These are phyloP conservation scores for Lasiommata megera DNA, from an alignment of 2,888 invertebrate genomes.

Conservation along the genomic window DNA sequence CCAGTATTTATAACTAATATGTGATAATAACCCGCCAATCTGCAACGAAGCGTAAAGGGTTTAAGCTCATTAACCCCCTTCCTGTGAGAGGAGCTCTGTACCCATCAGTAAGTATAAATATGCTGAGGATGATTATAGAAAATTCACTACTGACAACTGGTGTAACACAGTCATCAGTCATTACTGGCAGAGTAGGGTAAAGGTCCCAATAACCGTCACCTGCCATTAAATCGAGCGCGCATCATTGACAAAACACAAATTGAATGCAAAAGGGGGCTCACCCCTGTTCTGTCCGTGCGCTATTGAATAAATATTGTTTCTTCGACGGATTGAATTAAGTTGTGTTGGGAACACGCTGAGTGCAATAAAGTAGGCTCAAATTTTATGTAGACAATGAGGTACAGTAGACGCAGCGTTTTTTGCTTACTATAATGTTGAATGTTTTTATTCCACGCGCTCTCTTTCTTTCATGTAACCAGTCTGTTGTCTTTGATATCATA, in stretches of 20 bases:
- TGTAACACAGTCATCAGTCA: constrained; percentile 11
- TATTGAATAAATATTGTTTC: constrained; percentile 53
- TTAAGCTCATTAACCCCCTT: too few species aligned
- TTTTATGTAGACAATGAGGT: constrained; percentile 8
- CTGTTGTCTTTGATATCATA: too few species aligned
- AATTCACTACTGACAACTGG: background rate
- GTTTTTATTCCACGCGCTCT: too few species aligned
- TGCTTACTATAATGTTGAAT: too few species aligned
- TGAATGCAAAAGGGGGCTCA: constrained; percentile 47
- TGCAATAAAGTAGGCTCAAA: constrained; percentile 18
- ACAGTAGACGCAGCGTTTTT: too few species aligned
- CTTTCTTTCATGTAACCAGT: too few species aligned
- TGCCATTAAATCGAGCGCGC: constrained; percentile 72
- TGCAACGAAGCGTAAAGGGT: too few species aligned
- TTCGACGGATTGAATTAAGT: constrained; percentile 35
- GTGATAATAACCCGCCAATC: too few species aligned
- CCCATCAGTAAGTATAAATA: too few species aligned
- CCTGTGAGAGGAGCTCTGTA: too few species aligned
- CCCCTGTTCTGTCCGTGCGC: constrained; percentile 28
- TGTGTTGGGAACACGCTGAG: constrained; percentile 22
- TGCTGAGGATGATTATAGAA: background rate
- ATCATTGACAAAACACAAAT: constrained; percentile 70
- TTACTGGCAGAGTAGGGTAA: constrained; percentile 24
- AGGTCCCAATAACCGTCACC: constrained; percentile 57
- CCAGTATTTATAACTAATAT: too few species aligned